These are phyloP conservation scores for Nysson spinosus DNA, from an alignment of 2,888 invertebrate species.

Conservation along the genomic window DNA sequence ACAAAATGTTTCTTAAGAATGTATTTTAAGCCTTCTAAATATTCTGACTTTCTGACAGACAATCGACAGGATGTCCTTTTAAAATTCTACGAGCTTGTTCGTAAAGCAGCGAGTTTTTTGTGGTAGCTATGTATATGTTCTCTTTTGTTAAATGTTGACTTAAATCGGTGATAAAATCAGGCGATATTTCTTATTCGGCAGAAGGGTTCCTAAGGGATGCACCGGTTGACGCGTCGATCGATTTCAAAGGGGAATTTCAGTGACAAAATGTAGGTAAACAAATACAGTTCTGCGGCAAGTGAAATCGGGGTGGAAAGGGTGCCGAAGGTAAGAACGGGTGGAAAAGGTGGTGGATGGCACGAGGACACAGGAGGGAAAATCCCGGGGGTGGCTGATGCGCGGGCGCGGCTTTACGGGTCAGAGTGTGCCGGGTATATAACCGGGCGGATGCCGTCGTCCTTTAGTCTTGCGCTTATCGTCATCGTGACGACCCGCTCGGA, in stretches of 20 bases:
- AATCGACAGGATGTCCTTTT: too few relatives aligned
- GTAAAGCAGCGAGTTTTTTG: too few relatives aligned
- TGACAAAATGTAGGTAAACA: slow-evolving; percentile 46
- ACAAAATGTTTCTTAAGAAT: too few relatives aligned
- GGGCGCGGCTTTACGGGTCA: slow-evolving; percentile 76
- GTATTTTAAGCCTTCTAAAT: too few relatives aligned
- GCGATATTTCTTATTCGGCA: too few relatives aligned
- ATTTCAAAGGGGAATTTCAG: slow-evolving; percentile 19
- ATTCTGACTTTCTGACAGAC: too few relatives aligned
- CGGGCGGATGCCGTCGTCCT: slow-evolving; percentile 74
- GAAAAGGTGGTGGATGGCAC: slow-evolving; percentile 44
- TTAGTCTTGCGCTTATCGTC: slow-evolving; percentile 74
- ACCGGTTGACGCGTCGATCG: slow-evolving; percentile 1
- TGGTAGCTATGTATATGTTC: too few relatives aligned
- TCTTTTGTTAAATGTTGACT: too few relatives aligned
- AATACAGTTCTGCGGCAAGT: slow-evolving; percentile 34
- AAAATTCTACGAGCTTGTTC: too few relatives aligned
- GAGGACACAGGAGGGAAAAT: slow-evolving; percentile 55
- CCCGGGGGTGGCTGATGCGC: slow-evolving; percentile 69
- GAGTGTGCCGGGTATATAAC: slow-evolving; percentile 76
- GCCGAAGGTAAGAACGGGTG: slow-evolving; percentile 30
- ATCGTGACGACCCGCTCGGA: slow-evolving; percentile 58
- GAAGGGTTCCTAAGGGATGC: not conserved
- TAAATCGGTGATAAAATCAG: too few relatives aligned
- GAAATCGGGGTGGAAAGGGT: slow-evolving; percentile 34